These are phyloP conservation scores for Gonocerus acuteangulatus DNA, from an alignment of 2,888 invertebrate species.

Conservation along the genomic window DNA sequence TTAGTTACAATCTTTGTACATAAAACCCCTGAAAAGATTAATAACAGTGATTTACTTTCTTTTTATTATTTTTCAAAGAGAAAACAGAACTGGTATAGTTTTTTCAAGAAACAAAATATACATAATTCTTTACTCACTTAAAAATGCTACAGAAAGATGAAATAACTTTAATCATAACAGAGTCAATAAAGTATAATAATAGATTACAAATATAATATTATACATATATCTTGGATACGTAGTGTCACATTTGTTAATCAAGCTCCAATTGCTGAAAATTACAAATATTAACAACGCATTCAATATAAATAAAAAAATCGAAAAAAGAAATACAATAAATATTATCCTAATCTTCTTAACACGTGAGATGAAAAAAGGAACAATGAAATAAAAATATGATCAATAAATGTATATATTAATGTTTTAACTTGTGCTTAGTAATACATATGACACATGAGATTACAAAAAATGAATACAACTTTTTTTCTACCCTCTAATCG, in stretches of 20 bases:
- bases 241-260: conserved; percentile 24
- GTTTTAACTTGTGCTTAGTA: conserved; percentile 32
- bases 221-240: conserved; percentile 22
- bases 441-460: conserved; percentile 34
- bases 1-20: conserved; percentile 25
- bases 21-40: conserved; percentile 17
- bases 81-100: conserved; percentile 15
- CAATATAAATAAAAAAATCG: conserved; percentile 16
- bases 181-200: conserved; percentile 24
- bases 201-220: conserved; percentile 25
- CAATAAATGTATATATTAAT: conserved; percentile 31
- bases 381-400: conserved; percentile 30
- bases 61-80: conserved; percentile 7
- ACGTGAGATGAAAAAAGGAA: conserved; percentile 26
- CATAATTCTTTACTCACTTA: conserved; percentile 8
- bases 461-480: conserved; percentile 33
- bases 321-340: conserved; percentile 23
- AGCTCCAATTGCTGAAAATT: conserved; percentile 16
- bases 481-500: conserved; percentile 33
- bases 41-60: conserved; percentile 4
- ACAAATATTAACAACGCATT: conserved; percentile 20
- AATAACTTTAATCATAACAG: conserved; percentile 22
- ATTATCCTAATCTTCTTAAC: conserved; percentile 20
- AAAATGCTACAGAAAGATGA: conserved; percentile 16
- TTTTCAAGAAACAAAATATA: conserved; percentile 18